A percentile compares a stretch with the other conserved stretches of the same genome.
These are phyloP conservation scores for Lophotriccus pileatus DNA, from an alignment of 2,797 vertebrate species.

Conservation along the genomic window DNA sequence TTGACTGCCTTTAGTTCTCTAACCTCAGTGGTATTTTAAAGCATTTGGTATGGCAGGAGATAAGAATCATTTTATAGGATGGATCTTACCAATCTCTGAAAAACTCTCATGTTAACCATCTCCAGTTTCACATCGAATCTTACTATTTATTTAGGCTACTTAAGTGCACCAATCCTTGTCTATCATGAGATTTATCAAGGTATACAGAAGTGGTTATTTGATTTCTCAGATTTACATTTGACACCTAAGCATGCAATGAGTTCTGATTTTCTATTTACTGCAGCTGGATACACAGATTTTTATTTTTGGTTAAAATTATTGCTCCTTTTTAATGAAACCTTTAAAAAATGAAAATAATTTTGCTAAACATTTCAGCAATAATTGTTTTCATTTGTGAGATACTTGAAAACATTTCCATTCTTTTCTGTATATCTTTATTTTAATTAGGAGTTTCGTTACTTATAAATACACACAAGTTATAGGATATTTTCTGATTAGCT, in stretches of 20 bases:
- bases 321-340: background rate
- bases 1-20: background rate
- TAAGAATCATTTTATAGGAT: background rate
- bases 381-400: background rate
- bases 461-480: background rate
- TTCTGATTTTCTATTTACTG: background rate
- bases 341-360: background rate
- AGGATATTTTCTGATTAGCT: background rate
- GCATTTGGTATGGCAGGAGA: background rate
- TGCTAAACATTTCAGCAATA: background rate
- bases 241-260: background rate
- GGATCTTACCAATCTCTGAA: background rate
- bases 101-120: background rate
- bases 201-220: background rate
- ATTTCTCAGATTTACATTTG: background rate
- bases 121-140: background rate
- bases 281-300: background rate
- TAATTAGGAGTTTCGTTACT: background rate
- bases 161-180: background rate
- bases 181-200: background rate
- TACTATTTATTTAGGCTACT: background rate
- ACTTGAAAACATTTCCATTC: background rate
- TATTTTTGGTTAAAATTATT: background rate
- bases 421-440: background rate
- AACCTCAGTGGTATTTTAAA: background rate